Evolutionary conservation across 1,140 invertebrate species (phyloP).

Genomic region (Hirudo medicinalis): DNA sequence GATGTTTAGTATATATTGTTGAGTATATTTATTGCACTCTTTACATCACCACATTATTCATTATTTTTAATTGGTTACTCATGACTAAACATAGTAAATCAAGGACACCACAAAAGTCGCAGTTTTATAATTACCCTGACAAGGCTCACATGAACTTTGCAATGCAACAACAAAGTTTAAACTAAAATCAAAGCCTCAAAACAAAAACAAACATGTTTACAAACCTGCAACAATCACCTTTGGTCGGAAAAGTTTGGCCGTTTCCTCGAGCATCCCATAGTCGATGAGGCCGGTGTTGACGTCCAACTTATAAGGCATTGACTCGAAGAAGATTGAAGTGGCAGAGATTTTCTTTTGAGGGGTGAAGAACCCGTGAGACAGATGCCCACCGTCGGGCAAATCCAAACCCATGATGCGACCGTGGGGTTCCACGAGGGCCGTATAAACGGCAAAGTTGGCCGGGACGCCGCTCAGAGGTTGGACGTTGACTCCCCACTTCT

Average conservation of each 20-base stretch:
- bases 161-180: too few relatives aligned
- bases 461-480: constrained; percentile 93
- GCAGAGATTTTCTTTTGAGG: constrained; percentile 82
- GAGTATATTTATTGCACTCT: too few relatives aligned
- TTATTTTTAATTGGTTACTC: too few relatives aligned
- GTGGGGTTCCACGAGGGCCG: constrained; percentile 59
- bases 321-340: constrained; percentile 94
- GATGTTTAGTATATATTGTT: too few relatives aligned
- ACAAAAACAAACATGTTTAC: neutral
- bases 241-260: constrained; percentile 75
- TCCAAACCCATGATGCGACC: constrained; percentile 87
- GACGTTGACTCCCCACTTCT: constrained; percentile 93
- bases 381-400: constrained; percentile 86
- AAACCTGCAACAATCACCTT: constrained; percentile 78
- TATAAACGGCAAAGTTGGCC: constrained; percentile 82
- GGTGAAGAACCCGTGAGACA: constrained; percentile 84
- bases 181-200: too few relatives aligned
- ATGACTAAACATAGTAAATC: too few relatives aligned
- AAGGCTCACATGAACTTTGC: too few relatives aligned
- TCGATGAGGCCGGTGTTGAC: constrained; percentile 76
- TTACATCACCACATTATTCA: too few relatives aligned
- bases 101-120: too few relatives aligned
- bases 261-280: constrained; percentile 71
- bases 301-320: constrained; percentile 90
- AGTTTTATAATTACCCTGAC: too few relatives aligned